Evolutionary conservation across 2,797 vertebrate genomes (phyloP).

Genomic region (Poeciliopsis turneri): DNA sequence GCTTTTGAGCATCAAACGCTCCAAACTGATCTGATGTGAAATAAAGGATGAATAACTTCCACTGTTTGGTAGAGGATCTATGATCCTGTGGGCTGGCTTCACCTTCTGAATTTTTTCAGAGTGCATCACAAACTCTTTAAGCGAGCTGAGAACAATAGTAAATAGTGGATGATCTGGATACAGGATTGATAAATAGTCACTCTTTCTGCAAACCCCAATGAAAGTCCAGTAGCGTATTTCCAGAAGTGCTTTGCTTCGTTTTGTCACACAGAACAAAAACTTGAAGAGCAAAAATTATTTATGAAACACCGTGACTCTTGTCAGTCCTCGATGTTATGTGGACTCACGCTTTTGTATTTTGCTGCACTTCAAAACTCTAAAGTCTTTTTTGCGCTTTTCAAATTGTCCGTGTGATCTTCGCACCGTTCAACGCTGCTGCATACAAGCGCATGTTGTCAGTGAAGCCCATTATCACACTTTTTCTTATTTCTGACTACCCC

Average conservation of each 20-base stretch:
- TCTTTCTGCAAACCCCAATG: background rate
- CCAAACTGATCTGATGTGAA: background rate
- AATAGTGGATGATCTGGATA: background rate
- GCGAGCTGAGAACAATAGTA: background rate
- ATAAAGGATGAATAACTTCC: background rate
- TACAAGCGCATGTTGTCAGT: background rate
- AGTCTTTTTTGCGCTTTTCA: background rate
- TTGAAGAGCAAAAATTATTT: conserved; percentile 40
- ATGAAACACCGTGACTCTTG: conserved; percentile 23
- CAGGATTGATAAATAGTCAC: background rate
- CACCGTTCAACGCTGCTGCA: background rate
- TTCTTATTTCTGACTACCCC: conserved; percentile 14
- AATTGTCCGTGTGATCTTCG: background rate
- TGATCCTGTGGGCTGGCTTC: background rate
- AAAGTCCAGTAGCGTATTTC: background rate
- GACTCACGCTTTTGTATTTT: background rate
- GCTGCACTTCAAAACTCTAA: background rate
- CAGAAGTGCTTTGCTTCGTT: conserved; percentile 4
- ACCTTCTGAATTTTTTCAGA: background rate
- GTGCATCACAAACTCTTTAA: background rate
- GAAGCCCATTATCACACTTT: background rate
- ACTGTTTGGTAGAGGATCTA: background rate
- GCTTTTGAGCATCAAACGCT: background rate
- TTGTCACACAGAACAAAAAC: conserved; percentile 37
- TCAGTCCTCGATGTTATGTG: background rate